These are phyloP conservation scores for Salpingus planirostris DNA, from an alignment of 2,888 invertebrate species.

Conservation along the genomic window DNA sequence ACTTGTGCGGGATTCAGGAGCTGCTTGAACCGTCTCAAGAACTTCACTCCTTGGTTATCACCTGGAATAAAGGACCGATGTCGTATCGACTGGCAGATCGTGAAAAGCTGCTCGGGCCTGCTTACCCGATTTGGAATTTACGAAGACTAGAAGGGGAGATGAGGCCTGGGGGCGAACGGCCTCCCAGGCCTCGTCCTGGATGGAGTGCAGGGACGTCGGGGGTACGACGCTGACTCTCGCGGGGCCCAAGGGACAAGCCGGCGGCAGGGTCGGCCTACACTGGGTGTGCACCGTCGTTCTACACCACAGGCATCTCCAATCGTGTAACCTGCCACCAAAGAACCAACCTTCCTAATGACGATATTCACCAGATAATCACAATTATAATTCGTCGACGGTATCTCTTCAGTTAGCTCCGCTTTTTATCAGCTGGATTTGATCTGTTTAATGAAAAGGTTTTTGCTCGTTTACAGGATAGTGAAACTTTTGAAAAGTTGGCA, in stretches of 20 bases:
- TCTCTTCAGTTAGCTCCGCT: no score
- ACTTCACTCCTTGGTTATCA: slow-evolving; percentile 96
- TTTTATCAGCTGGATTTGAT: no score
- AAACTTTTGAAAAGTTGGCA: no score
- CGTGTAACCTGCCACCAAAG: slow-evolving; percentile 71
- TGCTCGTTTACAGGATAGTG: no score
- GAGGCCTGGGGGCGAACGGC: slow-evolving; percentile 59
- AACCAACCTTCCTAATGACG: no score
- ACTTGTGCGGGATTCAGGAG: slow-evolving; percentile 95
- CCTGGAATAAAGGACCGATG: no score
- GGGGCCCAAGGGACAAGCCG: slow-evolving; percentile 79
- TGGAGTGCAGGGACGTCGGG: slow-evolving; percentile 85
- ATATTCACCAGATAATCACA: no score
- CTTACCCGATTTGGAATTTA: slow-evolving; percentile 86
- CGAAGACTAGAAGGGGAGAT: slow-evolving; percentile 85
- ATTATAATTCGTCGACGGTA: no score
- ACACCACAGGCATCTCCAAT: slow-evolving; percentile 97
- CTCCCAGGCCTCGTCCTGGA: slow-evolving; percentile 90
- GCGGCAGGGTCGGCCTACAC: slow-evolving; percentile 71
- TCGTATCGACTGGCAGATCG: no score
- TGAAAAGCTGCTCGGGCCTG: no score
- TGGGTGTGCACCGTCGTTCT: slow-evolving; percentile 84
- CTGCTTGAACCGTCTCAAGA: slow-evolving; percentile 89
- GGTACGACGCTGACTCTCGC: slow-evolving; percentile 89
- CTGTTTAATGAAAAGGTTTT: no score